Evolutionary conservation across 1,140 invertebrate genomes (phyloP), one percentile per base, ranked within the genome.

Genomic region (Odontomachus brunneus): DNA sequence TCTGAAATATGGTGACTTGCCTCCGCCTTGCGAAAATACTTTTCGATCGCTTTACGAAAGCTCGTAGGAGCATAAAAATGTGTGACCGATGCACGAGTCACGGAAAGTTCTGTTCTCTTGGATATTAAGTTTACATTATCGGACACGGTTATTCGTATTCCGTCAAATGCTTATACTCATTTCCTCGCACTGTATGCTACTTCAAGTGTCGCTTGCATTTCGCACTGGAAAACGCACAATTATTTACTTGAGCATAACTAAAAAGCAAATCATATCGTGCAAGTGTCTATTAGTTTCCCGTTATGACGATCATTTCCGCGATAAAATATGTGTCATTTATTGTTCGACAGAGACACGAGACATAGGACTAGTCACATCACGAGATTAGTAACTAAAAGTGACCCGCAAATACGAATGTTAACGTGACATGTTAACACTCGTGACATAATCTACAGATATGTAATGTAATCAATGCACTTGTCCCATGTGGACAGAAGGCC

Each of bases 171-270:
- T 69, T 59, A 80, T 44, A 11, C 38, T 69, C 38, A 17, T 67
- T 67, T 78, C 74, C 5, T 55, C 19, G 26, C 5, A 44, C 38
- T 1, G 22, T 69, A 44, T 29, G 74, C 19, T 76, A 76, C 65
- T 38, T 78, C 48, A 67, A 78, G 17, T 60, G 26, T 51, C 55
- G 51, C 33, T 69, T 49, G 17, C 55, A 1, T 78, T 49, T 78
- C 60, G 24, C 49, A 55, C 75, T 78, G 75, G 55, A 78, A n/a
- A n/a, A 78, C 33, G 62, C 14, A 78, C 17, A 80, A 80, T 69
- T 67, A 67, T 57, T 69, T 33, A 69, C 33, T 7, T 69, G 44
- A 78, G 75, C 49, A 67, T 15, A 67, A 53, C 19, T 7, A 60
- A 60, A 60, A 48, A 14, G 14, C 12, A 74, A 15, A 75, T 26